Base-by-base conservation (phyloP, 2,888 invertebrate species). In the Chrysodeixis includens region DNA sequence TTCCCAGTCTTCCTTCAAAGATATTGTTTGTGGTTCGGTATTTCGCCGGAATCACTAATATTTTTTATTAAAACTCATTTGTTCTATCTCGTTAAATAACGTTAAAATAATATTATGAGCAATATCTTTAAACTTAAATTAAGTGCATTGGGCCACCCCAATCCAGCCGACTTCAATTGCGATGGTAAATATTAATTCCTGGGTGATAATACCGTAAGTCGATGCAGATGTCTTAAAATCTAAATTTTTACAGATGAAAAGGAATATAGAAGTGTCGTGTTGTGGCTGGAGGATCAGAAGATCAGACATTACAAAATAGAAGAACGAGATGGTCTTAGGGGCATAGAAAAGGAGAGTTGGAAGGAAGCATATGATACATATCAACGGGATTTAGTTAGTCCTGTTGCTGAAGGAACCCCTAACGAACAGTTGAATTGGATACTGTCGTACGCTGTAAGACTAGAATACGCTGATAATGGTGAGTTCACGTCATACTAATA, bases 201-300 rank as follows among this genome's bases (percentile, higher is more conserved):
- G 53, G 62, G 5, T 46, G 52, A 40, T 55, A 49, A 26, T 32
- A 32, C 30, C 2, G 12, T 32, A 26, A 58, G 5, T 22, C 40
- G 35, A 51, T 54, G 9, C 30, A 49, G 30, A 54, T 58, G 20
- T 49, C 44, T 35, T 20, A 57, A 18, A 32, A 26, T 53, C 53
- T 0, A 22, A 3, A n/a, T 55, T 30, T 60, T 70, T 94, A 3
- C 89, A 99, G 99, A 98, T 94, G 96, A 97, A 78, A 96, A 96
- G 71, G 97, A 97, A 83, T 97, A 98, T 86, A 96, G 98, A 57
- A 97, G 97, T 84, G 95, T 98, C 26, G 96, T 99, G 22, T 92
- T 97, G 0, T 99, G 99, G 99, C 88, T 99, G 62, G 99, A 99
- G 92, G 98, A 98, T 86, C 98, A 98, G 89, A 98, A 98, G 92